phyloP scores from a whole-genome alignment of 2,888 invertebrate genomes.

The Caenorhabditis parvicauda region DNA sequence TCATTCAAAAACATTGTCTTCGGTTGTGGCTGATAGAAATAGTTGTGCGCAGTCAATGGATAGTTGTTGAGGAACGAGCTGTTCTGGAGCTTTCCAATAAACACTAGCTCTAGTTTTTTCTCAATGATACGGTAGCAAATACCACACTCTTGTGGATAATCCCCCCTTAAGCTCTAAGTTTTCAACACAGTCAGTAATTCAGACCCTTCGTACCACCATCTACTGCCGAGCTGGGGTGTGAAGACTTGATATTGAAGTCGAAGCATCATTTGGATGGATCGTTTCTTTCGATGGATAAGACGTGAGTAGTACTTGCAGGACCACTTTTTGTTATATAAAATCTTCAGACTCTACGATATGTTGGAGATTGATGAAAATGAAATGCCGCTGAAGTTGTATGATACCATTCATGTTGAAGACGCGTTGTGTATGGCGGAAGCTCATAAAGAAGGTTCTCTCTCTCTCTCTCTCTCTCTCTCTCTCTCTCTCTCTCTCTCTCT shows the following conservation, averaged over 20 bases:
- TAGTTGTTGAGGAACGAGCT: constrained; percentile 14
- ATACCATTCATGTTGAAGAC: constrained; percentile 95
- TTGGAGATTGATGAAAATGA: constrained; percentile 51
- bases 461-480: background rate
- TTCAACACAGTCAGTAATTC: constrained; percentile 11
- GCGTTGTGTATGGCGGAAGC: constrained; percentile 94
- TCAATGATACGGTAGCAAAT: background rate
- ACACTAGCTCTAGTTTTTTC: constrained; percentile 1
- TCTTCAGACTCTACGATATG: constrained; percentile 46
- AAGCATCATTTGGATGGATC: constrained; percentile 93
- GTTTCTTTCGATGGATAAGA: constrained; percentile 52
- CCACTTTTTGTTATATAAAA: background rate
- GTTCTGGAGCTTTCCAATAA: constrained; percentile 20
- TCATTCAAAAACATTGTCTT: constrained; percentile 22
- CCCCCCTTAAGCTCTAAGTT: background rate
- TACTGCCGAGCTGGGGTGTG: constrained; percentile 84
- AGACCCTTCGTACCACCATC: constrained; percentile 94
- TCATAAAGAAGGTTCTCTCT: constrained; percentile 86
- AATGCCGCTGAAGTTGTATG: constrained; percentile 70
- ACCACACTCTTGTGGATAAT: background rate
- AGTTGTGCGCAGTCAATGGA: constrained; percentile 30
- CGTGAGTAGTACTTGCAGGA: constrained; percentile 26
- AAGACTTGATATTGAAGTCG: constrained; percentile 98
- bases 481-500: no score
- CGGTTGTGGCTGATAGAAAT: constrained; percentile 25